These are phyloP conservation scores for Pandemis cinnamomeana DNA, from an alignment of 2,888 invertebrate genomes.

Conservation along the genomic window DNA sequence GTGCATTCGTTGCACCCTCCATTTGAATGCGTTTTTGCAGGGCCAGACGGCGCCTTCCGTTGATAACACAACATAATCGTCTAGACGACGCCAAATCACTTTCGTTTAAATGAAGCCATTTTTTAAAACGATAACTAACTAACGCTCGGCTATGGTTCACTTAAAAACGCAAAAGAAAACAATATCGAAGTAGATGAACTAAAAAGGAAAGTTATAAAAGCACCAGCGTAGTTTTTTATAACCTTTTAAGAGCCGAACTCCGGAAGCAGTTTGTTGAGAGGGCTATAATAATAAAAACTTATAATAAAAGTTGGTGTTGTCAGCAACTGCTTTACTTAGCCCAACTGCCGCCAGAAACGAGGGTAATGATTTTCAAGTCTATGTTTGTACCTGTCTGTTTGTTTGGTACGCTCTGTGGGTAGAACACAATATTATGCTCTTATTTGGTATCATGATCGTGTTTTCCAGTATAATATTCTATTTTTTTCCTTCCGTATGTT, in stretches of 20 bases:
- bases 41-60: slow-evolving; percentile 42
- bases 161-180: background rate
- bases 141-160: background rate
- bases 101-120: slow-evolving; percentile 21
- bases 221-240: slow-evolving; percentile 48
- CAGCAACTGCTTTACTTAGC: slow-evolving; percentile 34
- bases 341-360: no score
- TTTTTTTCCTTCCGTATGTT: slow-evolving; percentile 1
- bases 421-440: background rate
- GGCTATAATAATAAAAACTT: slow-evolving; percentile 56
- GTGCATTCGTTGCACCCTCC: slow-evolving; percentile 30
- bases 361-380: no score
- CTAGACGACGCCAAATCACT: slow-evolving; percentile 44
- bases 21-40: slow-evolving; percentile 41
- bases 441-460: background rate
- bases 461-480: background rate
- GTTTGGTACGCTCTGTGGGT: slow-evolving; percentile 4
- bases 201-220: slow-evolving; percentile 38
- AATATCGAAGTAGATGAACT: slow-evolving; percentile 22
- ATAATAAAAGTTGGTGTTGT: slow-evolving; percentile 40
- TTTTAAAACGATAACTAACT: slow-evolving; percentile 22
- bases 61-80: slow-evolving; percentile 42
- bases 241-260: slow-evolving; percentile 51
- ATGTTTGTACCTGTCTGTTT: background rate
- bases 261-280: slow-evolving; percentile 61